phyloP scores from a whole-genome alignment of 2,797 vertebrate genomes.

The Pseudochaenichthys georgianus region DNA sequence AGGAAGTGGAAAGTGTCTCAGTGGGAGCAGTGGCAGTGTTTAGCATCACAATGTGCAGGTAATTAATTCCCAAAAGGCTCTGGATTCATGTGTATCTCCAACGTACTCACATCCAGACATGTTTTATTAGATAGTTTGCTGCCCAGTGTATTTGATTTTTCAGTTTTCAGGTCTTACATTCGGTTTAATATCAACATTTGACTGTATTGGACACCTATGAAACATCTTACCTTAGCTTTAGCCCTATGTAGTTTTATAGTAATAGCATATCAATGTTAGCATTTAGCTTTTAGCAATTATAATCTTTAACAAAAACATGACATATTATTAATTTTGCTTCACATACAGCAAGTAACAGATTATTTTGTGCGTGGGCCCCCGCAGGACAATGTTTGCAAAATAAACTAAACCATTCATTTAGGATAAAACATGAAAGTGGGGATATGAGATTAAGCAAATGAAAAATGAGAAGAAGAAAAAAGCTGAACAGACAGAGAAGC shows the following conservation, averaged over 20 bases:
- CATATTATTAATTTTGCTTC: background rate
- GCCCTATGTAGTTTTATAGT: background rate
- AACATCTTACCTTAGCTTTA: background rate
- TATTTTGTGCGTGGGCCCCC: background rate
- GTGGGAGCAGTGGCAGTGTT: constrained; percentile 1
- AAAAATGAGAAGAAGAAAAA: background rate
- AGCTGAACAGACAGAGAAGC: background rate
- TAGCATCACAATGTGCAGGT: background rate
- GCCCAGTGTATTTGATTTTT: background rate
- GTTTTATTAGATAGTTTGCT: background rate
- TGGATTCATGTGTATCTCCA: background rate
- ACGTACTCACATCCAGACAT: background rate
- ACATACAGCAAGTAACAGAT: background rate
- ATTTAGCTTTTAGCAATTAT: background rate
- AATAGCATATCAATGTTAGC: background rate
- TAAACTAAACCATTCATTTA: background rate
- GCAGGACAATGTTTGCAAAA: background rate
- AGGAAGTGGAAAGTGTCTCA: constrained; percentile 15
- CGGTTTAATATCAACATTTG: background rate
- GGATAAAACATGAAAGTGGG: background rate
- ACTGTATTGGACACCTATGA: background rate
- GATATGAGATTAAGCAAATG: background rate
- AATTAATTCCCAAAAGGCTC: constrained; percentile 1
- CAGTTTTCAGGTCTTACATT: background rate
- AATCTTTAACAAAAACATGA: too few species aligned